Conservation (phyloP, 2,797 vertebrate species). For the Enteromius trimaculatus region DNA sequence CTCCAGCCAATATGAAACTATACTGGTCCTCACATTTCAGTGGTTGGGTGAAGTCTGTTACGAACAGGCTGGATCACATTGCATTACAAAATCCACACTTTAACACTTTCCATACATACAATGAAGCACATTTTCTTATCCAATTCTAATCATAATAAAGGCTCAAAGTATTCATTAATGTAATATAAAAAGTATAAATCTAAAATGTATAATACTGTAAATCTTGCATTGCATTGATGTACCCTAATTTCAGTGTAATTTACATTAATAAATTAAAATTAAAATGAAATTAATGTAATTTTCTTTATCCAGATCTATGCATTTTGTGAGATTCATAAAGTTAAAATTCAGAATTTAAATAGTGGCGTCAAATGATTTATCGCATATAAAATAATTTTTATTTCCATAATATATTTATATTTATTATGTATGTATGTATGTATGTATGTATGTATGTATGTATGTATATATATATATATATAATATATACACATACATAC, state of each 20-base stretch:
- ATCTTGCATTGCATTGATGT: neutral
- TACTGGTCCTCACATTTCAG: constrained; percentile 6
- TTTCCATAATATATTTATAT: no score
- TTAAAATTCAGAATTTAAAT: neutral
- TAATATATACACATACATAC: no score
- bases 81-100: neutral
- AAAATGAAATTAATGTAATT: no score
- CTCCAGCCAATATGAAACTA: neutral
- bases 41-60: neutral
- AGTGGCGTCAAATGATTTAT: no score
- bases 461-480: no score
- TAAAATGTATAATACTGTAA: neutral
- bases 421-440: no score
- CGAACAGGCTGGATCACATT: neutral
- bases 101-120: neutral
- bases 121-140: neutral
- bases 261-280: neutral
- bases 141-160: neutral
- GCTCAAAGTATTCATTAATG: neutral
- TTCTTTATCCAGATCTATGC: no score
- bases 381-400: no score
- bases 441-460: no score
- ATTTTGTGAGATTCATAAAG: neutral
- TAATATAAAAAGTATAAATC: neutral
- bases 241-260: neutral